Base-by-base conservation (phyloP, 1,140 invertebrate genomes). In the Drosophila truncata region DNA sequence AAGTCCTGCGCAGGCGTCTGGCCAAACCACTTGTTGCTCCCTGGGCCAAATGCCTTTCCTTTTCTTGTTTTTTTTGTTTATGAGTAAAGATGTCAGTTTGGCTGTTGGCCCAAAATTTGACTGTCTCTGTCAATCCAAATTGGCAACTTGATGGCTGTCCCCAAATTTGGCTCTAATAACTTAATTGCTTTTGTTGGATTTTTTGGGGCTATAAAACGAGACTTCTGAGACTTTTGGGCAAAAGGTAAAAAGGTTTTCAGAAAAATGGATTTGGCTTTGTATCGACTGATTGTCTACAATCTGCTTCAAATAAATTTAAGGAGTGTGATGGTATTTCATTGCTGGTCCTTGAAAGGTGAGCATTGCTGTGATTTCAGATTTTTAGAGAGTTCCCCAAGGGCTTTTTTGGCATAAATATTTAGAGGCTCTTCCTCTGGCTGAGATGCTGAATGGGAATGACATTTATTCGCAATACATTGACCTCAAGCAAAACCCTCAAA, bases 311-410 rank as follows among this genome's bases (percentile, higher is more conserved):
- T 61, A 3, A 79, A 82, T 63, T 57, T 91, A 18, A 62, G 42
- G 18, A 75, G 59, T 79, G 64, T 82, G 2, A 57, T 81, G 4
- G 50, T 91, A 13, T 92, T 92, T 72, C 82, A 92, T 33, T 92
- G 91, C 37, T 91, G 88, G 85, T 46, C 69, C 9, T 4, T 50
- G 20, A n/a, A 47, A 31, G 78, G 84, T 88, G 49, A 65, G 44
- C 27, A 33, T n/a, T 14, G 35, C 16, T 23, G 11, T 18, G 39
- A 2, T 29, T 41, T 31, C 0, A 3, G 0, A 14, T 29, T 10
- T 6, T 0, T 9, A 14, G 18, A 65, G 20, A 11, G 50, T 37
- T 37, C 20, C 23, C 10, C 10, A 10, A 41, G 16, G 33, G 14
- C 41, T 59, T 5, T 31, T 11, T 3, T 25, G 4, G n/a, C 57